Evolutionary conservation across 1,140 invertebrate genomes (phyloP), one percentile per base, ranked within the genome.

Genomic region (Fopius arisanus): DNA sequence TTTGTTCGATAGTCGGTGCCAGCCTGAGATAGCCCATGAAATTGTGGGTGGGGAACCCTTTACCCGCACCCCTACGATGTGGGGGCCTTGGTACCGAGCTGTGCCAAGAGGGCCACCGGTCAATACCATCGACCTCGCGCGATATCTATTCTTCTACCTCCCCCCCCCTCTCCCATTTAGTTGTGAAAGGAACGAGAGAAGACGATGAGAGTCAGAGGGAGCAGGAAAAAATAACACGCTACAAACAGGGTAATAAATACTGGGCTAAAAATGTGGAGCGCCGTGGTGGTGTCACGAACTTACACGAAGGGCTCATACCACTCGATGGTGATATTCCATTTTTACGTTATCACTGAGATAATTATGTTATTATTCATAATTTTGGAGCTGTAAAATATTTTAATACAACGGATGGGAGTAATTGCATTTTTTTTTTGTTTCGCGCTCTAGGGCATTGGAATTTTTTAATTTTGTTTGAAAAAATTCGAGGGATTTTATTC

Each of bases 1-100:
- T 87, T 88, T 88, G 87, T 88, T 88, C 87, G 83, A 88, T 88
- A 88, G 86, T 88, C 80, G 86, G 87, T 88, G 83, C 87, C 84
- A 87, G 86, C 83, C 83, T 82, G 84, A 78, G 83, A 84, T 86
- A 81, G 81, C 82, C 85, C 72, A 69, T 41, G 51, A 63, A 68
- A 70, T n/a, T n/a, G n/a, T 40, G 33, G 59, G 74, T 19, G 43
- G 77, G 67, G 63, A n/a, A 29, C 26, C 26, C 12, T 29, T 7
- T 9, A 3, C 23, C 19, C 9, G 9, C 6, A 23, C 9, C 43
- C 48, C 65, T 40, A 23, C 37, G 41, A 23, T 41, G 33, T 71
- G 73, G 74, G 76, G 82, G 81, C 87, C 85, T 87, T 85, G 85
- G 87, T 88, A 84, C 85, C 86, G 82, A 81, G 82, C 81, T 84